A percentile compares a stretch with the other conserved stretches of the same genome.
Conservation (phyloP, 2,888 invertebrate species). For the Plagiodera versicolora region DNA sequence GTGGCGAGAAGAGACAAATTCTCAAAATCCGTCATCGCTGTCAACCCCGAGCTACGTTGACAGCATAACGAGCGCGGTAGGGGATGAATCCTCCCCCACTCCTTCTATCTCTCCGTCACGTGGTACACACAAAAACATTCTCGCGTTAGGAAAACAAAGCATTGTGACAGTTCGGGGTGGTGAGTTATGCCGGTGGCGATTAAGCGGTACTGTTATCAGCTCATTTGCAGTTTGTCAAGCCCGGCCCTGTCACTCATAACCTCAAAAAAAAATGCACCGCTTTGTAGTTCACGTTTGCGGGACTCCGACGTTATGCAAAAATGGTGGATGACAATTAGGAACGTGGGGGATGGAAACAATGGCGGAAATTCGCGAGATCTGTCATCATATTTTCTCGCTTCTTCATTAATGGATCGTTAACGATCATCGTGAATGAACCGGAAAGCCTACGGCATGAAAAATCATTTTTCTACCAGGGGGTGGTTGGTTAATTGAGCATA, state of each 20-base stretch:
- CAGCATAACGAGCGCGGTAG: not conserved
- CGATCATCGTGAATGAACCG: too few relatives aligned
- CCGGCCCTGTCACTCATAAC: conserved; percentile 21
- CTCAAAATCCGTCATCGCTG: not conserved
- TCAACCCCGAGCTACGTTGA: not conserved
- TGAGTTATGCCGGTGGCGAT: conserved; percentile 25
- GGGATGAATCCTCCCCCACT: not conserved
- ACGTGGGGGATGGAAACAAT: not conserved
- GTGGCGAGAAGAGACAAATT: not conserved
- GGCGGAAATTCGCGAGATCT: not conserved
- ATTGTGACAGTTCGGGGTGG: conserved; percentile 10
- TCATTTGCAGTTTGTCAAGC: conserved; percentile 30
- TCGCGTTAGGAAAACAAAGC: not conserved
- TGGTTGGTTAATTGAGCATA: too few relatives aligned
- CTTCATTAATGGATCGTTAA: not conserved
- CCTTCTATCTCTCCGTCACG: not conserved
- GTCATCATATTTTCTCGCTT: not conserved
- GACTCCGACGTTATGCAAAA: not conserved
- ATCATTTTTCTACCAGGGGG: not conserved
- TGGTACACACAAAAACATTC: not conserved
- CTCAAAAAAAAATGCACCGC: not conserved
- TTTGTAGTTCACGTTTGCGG: not conserved
- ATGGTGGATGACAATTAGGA: not conserved
- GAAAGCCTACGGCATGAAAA: not conserved
- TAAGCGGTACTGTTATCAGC: conserved; percentile 26